Base-by-base conservation (phyloP, 1,140 invertebrate genomes). In the Telenomus remus region DNA sequence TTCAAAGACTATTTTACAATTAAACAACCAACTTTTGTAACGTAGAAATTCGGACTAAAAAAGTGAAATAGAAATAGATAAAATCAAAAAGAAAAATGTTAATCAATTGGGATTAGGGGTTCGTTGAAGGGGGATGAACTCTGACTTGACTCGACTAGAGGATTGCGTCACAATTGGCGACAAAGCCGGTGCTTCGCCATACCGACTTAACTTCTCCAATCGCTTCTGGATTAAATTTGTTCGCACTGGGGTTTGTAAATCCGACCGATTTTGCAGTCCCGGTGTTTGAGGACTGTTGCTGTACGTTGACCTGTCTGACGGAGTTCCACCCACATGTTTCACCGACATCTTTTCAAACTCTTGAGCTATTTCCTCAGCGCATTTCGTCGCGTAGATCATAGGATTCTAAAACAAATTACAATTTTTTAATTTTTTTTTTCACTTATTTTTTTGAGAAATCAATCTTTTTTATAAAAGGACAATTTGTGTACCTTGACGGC, bases 181-280 rank as follows among this genome's bases (percentile, higher is more conserved):
- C 6, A 85, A 35, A 27, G 80, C 56, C 3, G 81, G 78, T 7
- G 84, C 68, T 50, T 85, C 78, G 2, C 79, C 86, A 19, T 86
- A 88, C 7, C 61, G 59, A 19, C 78, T 65, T 0, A 89, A 75
- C 69, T 70, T 86, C 34, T 86, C 85, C 2, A 87, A 19, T 7
- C 81, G 78, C 6, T 71, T 81, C 44, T 80, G 69, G 13, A 80
- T 61, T n/a, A 72, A 14, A 47, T 65, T 34, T 1, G 69, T 54
- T n/a, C 72, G 75, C 1, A 15, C 9, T 0, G 80, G 78, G 19
- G 57, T 80, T 0, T 49, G 47, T 10, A 42, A 33, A 4, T 75
- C 59, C 10, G 64, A 53, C 0, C 56, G 50, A 63, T 72, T 79
- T 13, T 49, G 48, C 11, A 61, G 50, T 37, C 57, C 39, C 1